Evolutionary conservation across 1,140 invertebrate species (phyloP).

Genomic region (Daktulosphaira vitifoliae): DNA sequence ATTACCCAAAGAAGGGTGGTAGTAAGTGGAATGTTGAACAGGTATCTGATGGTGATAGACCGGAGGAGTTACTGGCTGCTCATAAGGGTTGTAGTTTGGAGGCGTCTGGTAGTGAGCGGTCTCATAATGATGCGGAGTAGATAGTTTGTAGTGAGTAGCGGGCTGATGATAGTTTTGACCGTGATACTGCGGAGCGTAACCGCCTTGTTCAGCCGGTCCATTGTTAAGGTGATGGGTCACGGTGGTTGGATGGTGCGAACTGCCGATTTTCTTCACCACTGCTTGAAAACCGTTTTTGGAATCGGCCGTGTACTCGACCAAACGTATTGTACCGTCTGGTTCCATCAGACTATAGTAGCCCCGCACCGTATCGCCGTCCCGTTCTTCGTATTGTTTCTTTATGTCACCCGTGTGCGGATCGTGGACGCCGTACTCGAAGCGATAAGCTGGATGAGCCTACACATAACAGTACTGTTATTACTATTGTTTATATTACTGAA

Average conservation of each 20-base stretch:
- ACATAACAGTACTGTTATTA: no score
- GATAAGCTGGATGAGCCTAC: slow-evolving; percentile 40
- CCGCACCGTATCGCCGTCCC: slow-evolving; percentile 38
- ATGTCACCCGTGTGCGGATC: slow-evolving; percentile 43
- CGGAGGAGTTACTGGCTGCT: background rate
- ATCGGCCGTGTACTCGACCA: slow-evolving; percentile 42
- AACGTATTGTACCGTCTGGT: slow-evolving; percentile 40
- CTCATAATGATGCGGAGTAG: background rate
- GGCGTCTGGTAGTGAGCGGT: background rate
- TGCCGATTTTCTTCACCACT: slow-evolving; percentile 31
- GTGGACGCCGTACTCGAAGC: slow-evolving; percentile 43
- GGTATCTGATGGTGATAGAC: background rate
- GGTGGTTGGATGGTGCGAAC: slow-evolving; percentile 25
- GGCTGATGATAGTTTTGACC: background rate
- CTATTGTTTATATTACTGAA: no score
- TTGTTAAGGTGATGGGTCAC: slow-evolving; percentile 14
- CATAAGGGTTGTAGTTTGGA: background rate
- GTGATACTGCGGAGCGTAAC: slow-evolving; percentile 12
- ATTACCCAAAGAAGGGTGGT: background rate
- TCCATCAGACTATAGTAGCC: slow-evolving; percentile 38
- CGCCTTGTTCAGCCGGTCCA: background rate
- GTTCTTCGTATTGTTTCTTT: slow-evolving; percentile 42
- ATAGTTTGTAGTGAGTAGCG: background rate
- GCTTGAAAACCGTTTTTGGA: slow-evolving; percentile 36
- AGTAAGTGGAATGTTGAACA: background rate